Percentiles rank a stretch among this genome's conserved stretches.
Evolutionary conservation across 2,888 invertebrate genomes (phyloP).

Genomic region (Argyra leucocephala): DNA sequence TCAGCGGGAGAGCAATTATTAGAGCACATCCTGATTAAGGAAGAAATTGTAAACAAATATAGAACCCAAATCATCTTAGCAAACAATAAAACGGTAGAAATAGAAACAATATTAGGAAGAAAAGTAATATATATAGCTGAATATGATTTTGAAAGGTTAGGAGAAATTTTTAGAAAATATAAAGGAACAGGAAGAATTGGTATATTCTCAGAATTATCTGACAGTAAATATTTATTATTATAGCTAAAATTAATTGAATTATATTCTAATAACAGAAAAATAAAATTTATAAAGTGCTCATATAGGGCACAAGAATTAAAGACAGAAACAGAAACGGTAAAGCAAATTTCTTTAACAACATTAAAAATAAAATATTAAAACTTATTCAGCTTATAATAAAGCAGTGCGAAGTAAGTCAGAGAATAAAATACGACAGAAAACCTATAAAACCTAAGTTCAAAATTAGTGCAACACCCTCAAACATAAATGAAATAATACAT

Average conservation of each 20-base stretch:
- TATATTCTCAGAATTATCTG: slow-evolving; percentile 19
- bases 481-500: slow-evolving; percentile 15
- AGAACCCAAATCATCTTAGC: slow-evolving; percentile 13
- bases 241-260: slow-evolving; percentile 21
- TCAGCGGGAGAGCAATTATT: slow-evolving; percentile 11
- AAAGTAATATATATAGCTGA: slow-evolving; percentile 11
- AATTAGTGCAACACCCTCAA: slow-evolving; percentile 17
- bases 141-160: slow-evolving; percentile 17
- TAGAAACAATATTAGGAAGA: slow-evolving; percentile 1
- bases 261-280: slow-evolving; percentile 18
- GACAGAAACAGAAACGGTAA: slow-evolving; percentile 18
- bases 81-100: slow-evolving; percentile 14
- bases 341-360: slow-evolving; percentile 17
- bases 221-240: slow-evolving; percentile 17
- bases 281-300: slow-evolving; percentile 21
- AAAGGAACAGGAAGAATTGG: slow-evolving; percentile 16
- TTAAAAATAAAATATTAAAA: slow-evolving; percentile 19
- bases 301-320: slow-evolving; percentile 17
- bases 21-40: slow-evolving; percentile 12
- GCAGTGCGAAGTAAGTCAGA: slow-evolving; percentile 15
- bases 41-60: slow-evolving; percentile 13
- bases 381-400: slow-evolving; percentile 21
- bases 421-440: slow-evolving; percentile 16
- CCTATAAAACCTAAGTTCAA: slow-evolving; percentile 18
- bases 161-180: slow-evolving; percentile 16